phyloP scores from a whole-genome alignment of 2,113 vertebrate species.

The human (Homo sapiens) region DNA sequence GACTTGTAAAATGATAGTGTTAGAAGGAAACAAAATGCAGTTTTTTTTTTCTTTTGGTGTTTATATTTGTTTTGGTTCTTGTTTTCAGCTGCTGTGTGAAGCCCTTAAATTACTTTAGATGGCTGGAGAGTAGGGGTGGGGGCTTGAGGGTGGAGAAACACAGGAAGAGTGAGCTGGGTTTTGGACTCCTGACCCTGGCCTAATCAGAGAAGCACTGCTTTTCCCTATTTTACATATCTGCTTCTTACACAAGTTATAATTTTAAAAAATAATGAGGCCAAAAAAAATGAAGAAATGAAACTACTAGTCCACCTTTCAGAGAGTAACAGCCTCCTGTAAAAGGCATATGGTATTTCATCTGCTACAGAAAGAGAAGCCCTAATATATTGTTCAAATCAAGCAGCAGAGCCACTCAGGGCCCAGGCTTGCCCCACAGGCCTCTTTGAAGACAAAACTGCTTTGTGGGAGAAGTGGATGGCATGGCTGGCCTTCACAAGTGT shows the following conservation, averaged over 20 bases:
- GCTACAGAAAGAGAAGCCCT: neutral
- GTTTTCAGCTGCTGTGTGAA: neutral
- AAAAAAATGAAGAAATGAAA: neutral
- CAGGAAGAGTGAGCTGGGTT: no score
- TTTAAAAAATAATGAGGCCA: neutral
- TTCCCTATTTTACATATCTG: neutral
- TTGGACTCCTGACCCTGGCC: no score
- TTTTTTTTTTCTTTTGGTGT: neutral
- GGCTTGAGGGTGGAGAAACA: neutral
- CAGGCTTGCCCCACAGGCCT: neutral
- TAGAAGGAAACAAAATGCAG: neutral
- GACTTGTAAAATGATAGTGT: neutral
- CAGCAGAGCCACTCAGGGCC: neutral
- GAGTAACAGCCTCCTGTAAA: neutral
- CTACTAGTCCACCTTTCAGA: neutral
- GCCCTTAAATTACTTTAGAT: neutral
- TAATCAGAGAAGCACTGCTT: neutral
- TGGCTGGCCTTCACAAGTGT: neutral
- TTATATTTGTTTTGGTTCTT: neutral
- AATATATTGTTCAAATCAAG: neutral
- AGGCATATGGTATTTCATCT: neutral
- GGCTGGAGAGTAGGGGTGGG: no score
- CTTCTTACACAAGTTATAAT: neutral
- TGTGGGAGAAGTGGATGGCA: neutral
- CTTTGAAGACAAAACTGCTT: conserved; percentile 42